These are phyloP conservation scores for Xenentodon cancila DNA, from an alignment of 2,797 vertebrate genomes.

Conservation along the genomic window DNA sequence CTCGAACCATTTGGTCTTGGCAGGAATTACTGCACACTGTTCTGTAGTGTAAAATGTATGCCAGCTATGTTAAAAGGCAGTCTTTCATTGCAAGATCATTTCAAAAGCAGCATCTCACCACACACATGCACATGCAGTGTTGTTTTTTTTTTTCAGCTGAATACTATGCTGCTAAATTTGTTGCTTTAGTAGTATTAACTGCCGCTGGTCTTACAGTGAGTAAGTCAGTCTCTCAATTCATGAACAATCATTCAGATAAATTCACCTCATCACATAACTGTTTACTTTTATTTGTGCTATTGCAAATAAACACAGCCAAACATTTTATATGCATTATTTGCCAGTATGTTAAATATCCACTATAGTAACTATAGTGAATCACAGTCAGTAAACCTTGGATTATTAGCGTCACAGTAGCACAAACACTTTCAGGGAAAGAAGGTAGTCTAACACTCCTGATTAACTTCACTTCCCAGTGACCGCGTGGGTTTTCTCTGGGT, in stretches of 20 bases:
- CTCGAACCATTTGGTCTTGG: slow-evolving; percentile 72
- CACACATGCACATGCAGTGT: slow-evolving; percentile 18
- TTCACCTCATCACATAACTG: no score
- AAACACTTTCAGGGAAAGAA: neutral
- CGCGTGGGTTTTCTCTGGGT: no score
- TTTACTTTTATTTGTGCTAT: no score
- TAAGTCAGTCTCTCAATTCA: neutral
- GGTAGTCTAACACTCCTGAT: no score
- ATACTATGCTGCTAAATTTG: slow-evolving; percentile 22
- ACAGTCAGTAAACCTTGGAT: slow-evolving; percentile 6
- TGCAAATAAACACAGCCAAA: no score
- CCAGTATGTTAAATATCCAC: slow-evolving; percentile 2
- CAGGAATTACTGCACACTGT: slow-evolving; percentile 64
- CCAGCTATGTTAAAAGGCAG: slow-evolving; percentile 59
- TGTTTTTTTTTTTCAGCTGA: slow-evolving; percentile 29
- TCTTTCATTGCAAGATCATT: slow-evolving; percentile 51
- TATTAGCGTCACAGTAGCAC: neutral
- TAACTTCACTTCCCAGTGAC: no score
- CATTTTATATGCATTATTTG: neutral
- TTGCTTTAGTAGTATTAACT: slow-evolving; percentile 4
- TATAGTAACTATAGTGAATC: neutral
- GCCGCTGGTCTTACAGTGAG: slow-evolving; percentile 1
- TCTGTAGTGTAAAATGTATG: slow-evolving; percentile 55
- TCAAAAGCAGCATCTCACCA: slow-evolving; percentile 27
- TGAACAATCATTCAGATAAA: no score